These are phyloP conservation scores for Spodoptera littoralis DNA, from an alignment of 2,888 invertebrate species.

Conservation along the genomic window DNA sequence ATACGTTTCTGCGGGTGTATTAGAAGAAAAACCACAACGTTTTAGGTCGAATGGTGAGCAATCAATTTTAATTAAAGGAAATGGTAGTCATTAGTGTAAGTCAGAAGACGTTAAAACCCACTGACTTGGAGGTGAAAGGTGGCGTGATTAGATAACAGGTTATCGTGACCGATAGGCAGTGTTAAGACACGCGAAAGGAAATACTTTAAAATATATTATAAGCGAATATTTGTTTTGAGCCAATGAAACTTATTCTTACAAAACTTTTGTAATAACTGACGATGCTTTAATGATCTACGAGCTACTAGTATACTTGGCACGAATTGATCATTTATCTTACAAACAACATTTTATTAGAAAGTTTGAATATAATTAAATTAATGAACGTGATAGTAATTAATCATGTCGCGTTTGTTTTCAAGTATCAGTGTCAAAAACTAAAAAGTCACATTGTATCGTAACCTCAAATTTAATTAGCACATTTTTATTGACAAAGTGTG, in stretches of 20 bases:
- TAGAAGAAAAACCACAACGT: constrained; percentile 18
- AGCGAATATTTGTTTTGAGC: constrained; percentile 5
- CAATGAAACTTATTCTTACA: too few relatives aligned
- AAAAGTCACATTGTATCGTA: constrained; percentile 29
- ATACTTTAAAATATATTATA: constrained; percentile 16
- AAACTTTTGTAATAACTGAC: too few relatives aligned
- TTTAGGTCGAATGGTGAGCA: constrained; percentile 29
- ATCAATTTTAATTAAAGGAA: constrained; percentile 54
- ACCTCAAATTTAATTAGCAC: constrained; percentile 29
- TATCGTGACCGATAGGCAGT: constrained; percentile 40
- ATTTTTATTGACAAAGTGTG: constrained; percentile 17
- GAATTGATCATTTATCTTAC: too few relatives aligned
- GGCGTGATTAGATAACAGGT: constrained; percentile 47
- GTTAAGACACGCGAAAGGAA: constrained; percentile 19
- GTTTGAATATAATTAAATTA: too few relatives aligned
- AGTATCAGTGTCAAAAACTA: constrained; percentile 20
- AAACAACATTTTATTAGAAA: too few relatives aligned
- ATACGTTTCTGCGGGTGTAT: neutral
- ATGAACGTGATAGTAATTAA: constrained; percentile 1
- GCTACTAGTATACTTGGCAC: too few relatives aligned
- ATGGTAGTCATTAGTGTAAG: constrained; percentile 48
- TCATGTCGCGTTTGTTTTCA: constrained; percentile 11
- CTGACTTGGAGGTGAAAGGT: constrained; percentile 45
- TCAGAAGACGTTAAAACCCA: constrained; percentile 34
- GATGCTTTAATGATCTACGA: neutral